Base-by-base conservation (phyloP, 2,113 vertebrate species). In the Cebidichthys violaceus region DNA sequence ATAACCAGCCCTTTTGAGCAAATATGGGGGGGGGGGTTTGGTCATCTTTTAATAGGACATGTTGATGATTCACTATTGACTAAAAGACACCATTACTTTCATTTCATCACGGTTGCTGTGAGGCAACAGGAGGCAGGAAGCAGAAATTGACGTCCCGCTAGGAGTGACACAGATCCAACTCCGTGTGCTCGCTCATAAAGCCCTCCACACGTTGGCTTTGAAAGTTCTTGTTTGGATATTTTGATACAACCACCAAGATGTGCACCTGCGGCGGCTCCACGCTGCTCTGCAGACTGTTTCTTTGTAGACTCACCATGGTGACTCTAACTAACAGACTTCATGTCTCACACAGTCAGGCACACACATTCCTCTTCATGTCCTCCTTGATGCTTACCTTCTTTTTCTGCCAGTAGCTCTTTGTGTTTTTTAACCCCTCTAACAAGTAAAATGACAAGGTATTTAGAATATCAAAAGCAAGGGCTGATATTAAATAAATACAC, bases 1-100 rank as follows among this genome's bases (percentile, higher is more conserved):
- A 73, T 66, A 54, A 74, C 60, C 70, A 68, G 54, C 81, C 11
- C 61, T 68, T 85, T 45, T 24, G 35, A 37, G 60, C 8, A 2
- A 64, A n/a, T n/a, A n/a, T n/a, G n/a, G 45, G 1, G 18, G 50
- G 61, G 29, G 10, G 61, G 35, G 75, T 84, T 60, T 73, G 80
- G 86, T 83, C 82, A 88, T 91, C 77, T 90, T 89, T 87, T 87
- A 86, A 91, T 77, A 79, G 84, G 65, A 80, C 80, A 78, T 62
- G 81, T 68, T 18, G 55, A 85, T 82, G 85, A 88, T 83, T 89
- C 84, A 89, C 83, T 64, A 60, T 75, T 80, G 87, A 90, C 69
- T 82, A 79, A 87, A 72, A 84, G 54, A 59, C 9, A 11, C 61
- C 75, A 76, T 85, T 82, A 82, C 86, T 86, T 90, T 83, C 45